Percentiles rank a stretch among this genome's conserved stretches.
Evolutionary conservation across 2,888 invertebrate species (phyloP).

Genomic region (Disparrhopalites patrizii): DNA sequence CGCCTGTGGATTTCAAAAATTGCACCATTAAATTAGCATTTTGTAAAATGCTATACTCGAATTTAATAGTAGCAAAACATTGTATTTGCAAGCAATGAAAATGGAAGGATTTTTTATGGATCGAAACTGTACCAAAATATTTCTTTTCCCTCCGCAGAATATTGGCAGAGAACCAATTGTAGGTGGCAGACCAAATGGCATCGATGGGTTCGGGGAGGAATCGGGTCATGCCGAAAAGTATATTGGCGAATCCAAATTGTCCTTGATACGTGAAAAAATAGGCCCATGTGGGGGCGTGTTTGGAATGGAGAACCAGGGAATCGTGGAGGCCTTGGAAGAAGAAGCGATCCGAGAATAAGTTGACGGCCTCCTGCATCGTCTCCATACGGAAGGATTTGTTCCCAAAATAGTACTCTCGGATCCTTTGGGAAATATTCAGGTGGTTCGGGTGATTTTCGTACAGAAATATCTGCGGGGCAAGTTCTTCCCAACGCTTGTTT

Average conservation of each 20-base stretch:
- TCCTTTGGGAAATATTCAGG: slow-evolving; percentile 29
- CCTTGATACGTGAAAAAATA: slow-evolving; percentile 38
- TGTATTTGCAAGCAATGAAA: too few species aligned
- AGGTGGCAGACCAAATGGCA: slow-evolving; percentile 18
- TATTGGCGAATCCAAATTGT: slow-evolving; percentile 35
- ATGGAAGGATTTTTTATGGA: neutral
- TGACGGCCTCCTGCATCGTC: slow-evolving; percentile 26
- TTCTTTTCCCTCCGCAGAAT: slow-evolving; percentile 6
- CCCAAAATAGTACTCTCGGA: slow-evolving; percentile 35
- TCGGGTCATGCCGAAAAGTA: slow-evolving; percentile 34
- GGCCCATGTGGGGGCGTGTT: slow-evolving; percentile 33
- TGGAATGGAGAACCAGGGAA: slow-evolving; percentile 30
- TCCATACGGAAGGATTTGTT: slow-evolving; percentile 30
- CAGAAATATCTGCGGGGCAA: slow-evolving; percentile 34
- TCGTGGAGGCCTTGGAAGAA: slow-evolving; percentile 40
- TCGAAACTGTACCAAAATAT: slow-evolving; percentile 10
- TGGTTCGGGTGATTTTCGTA: slow-evolving; percentile 33
- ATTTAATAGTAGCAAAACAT: too few species aligned
- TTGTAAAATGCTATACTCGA: too few species aligned
- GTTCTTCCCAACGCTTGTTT: slow-evolving; percentile 35
- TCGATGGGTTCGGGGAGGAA: slow-evolving; percentile 24
- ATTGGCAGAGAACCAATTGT: slow-evolving; percentile 15
- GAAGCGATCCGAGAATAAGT: slow-evolving; percentile 34
- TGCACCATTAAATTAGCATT: too few species aligned
- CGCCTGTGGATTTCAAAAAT: too few species aligned